phyloP scores from a whole-genome alignment of 2,888 invertebrate species.

The Leptinotarsa peninsularis region DNA sequence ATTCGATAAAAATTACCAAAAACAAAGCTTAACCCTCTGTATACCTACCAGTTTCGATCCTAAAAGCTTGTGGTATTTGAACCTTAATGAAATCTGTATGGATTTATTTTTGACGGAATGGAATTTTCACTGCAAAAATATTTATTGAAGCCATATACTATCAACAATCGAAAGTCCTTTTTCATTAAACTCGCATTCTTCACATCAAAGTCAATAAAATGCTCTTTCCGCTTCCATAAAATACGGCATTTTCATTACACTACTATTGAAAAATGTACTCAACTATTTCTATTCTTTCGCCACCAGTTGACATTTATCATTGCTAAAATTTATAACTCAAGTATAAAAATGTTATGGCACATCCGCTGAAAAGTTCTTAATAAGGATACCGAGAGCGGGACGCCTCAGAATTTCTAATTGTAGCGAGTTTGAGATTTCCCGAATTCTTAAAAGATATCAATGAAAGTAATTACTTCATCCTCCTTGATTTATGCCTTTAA shows the following conservation, averaged over 20 bases:
- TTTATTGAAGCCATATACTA: too few relatives aligned
- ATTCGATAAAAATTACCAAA: too few relatives aligned
- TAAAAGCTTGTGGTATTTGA: too few relatives aligned
- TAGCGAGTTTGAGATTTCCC: conserved; percentile 58
- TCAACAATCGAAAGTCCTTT: too few relatives aligned
- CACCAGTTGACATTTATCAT: conserved; percentile 13
- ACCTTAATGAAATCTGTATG: too few relatives aligned
- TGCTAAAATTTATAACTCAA: conserved; percentile 22
- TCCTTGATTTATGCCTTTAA: conserved; percentile 59
- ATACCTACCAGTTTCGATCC: too few relatives aligned
- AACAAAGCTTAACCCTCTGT: too few relatives aligned
- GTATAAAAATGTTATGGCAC: conserved; percentile 41
- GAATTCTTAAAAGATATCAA: conserved; percentile 63
- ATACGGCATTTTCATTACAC: background rate
- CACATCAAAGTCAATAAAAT: background rate
- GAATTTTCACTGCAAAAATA: too few relatives aligned
- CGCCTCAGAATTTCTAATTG: conserved; percentile 55
- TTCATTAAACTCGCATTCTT: background rate
- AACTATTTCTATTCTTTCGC: background rate
- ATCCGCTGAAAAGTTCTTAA: conserved; percentile 46
- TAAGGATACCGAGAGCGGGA: conserved; percentile 48
- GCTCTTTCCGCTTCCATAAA: background rate
- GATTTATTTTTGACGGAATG: too few relatives aligned
- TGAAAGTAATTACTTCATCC: conserved; percentile 58
- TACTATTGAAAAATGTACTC: conserved; percentile 4